Evolutionary conservation across 1,140 invertebrate species (phyloP), one percentile per base, ranked within the genome.

Genomic region (Zaprionus gabonicus): DNA sequence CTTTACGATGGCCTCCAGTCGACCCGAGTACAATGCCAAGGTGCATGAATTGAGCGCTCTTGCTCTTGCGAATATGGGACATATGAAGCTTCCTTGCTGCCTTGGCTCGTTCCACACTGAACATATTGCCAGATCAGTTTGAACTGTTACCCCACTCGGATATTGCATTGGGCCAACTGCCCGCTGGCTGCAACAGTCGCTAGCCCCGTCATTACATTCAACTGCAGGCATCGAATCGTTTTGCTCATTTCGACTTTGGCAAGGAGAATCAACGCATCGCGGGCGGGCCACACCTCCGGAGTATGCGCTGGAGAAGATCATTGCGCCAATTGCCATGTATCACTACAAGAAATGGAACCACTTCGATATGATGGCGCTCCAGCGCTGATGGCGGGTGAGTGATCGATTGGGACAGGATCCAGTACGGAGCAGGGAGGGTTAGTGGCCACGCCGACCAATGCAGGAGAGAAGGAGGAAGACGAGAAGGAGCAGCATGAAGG

Each of bases 1-100:
- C 64, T 96, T 94, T 81, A 95, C 96, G 0, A 94, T 96, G 94
- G 91, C 94, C 15, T 95, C 95, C 15, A 94, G 93, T 28, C 92
- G 93, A n/a, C 95, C 96, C 0, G 94, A 95, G 69, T 95, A 95
- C 71, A 95, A 95, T 77, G 76, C 92, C 0, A 95, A 95, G 81
- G 92, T 95, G 25, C 91, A 91, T 31, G 59, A 92, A 0, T 93
- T 93, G 91, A 93, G 94, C 56, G 93, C 94, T 0, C 75, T 96
- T 28, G 96, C 94, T 1, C 95, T 95, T 0, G 93, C 93, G 1
- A 94, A 87, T 67, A 79, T 93, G 60, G 51, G 56, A 1, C 72
- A 91, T 36, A 9, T 91, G 0, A 80, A 76, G 56, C 13, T 57
- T 0, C 84, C 84, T 0, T 92, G 0, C 0, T 76, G 7, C 17